Evolutionary conservation across 2,797 vertebrate species (phyloP).

Genomic region (Orestias chungarensis): DNA sequence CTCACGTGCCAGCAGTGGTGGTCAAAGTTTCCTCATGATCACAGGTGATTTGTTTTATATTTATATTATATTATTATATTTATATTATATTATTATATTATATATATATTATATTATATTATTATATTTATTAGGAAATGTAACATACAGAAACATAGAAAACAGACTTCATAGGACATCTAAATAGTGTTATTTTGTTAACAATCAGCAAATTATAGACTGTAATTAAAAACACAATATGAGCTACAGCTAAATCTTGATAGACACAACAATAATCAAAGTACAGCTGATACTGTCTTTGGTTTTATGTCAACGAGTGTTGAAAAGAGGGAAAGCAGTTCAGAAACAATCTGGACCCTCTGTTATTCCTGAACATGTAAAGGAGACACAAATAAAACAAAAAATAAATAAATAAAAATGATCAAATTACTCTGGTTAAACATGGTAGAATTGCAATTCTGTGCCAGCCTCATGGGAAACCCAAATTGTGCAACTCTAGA

Average conservation of each 20-base stretch:
- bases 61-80: too few relatives aligned
- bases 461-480: not conserved
- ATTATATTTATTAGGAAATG: not conserved
- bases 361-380: not conserved
- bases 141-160: not conserved
- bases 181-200: not conserved
- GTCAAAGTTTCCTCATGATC: conserved; percentile 89
- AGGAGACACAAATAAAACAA: not conserved
- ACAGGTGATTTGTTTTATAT: not conserved
- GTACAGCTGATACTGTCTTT: not conserved
- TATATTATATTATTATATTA: too few relatives aligned
- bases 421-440: not conserved
- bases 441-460: not conserved
- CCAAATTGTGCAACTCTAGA: not conserved
- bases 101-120: too few relatives aligned
- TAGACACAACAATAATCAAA: not conserved
- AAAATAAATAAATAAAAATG: not conserved
- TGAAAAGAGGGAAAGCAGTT: not conserved
- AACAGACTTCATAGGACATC: not conserved
- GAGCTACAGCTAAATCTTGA: not conserved
- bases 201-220: not conserved
- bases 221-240: not conserved
- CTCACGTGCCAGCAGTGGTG: conserved; percentile 91
- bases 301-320: not conserved
- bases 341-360: not conserved